Evolutionary conservation across 1,140 invertebrate species (phyloP), one percentile per base, ranked within the genome.

Genomic region (Orussus abietinus): DNA sequence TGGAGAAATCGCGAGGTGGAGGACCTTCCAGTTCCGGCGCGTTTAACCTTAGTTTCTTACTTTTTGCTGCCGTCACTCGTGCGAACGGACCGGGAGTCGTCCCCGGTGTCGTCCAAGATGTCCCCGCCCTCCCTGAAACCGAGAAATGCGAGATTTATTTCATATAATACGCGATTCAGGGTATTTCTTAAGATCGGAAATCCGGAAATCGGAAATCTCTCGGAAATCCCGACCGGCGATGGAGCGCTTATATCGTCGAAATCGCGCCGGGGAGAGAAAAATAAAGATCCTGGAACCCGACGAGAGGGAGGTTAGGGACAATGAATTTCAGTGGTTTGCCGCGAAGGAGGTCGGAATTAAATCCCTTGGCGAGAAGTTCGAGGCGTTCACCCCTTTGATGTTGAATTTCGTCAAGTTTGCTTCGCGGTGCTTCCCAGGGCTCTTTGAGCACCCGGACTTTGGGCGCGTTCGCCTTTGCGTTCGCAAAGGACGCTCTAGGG

Each of bases 61-160:
- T 84, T 84, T 65, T 83, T 83, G 57, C 77, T 83, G 48, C 82
- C 81, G 55, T 83, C 78, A 4, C 70, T 78, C 9, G 79, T 81
- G 38, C 77, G 75, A 11, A 71, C 62, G 0, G 79, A 82, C 59
- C 82, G 83, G 15, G 73, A 62, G 42, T 82, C 80, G 42, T 82
- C 80, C 2, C 62, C 75, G 9, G 69, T 72, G 14, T 80, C 79
- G 37, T 83, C 80, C 42, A 79, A 70, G 22, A 77, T 63, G 44
- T 79, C 79, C 47, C 73, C 76, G 21, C 71, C 73, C 33, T 77
- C 77, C 31, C 79, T 80, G 50, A 40, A 74, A 77, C 44, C 38
- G 53, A 49, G 45, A 53, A 47, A 40, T n/a, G n/a, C 9, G 25
- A 11, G 15, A 7, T 19, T 2, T 12, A 14, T 1, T 26, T 38